Evolutionary conservation across 2,797 vertebrate species (phyloP).

Genomic region (Chlorospingus semifuscus): DNA sequence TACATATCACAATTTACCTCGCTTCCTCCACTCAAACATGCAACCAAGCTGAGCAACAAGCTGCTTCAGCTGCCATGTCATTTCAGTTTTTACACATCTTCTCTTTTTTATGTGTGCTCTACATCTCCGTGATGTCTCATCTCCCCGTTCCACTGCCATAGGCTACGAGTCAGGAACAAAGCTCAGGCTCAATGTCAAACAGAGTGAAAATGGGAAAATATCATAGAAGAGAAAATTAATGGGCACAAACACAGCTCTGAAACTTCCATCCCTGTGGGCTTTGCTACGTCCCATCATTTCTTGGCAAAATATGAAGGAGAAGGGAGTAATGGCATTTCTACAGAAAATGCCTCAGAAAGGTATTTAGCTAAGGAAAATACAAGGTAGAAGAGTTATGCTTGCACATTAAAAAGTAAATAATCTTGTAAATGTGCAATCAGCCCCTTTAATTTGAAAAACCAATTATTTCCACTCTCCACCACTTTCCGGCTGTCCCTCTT

Average conservation of each 20-base stretch:
- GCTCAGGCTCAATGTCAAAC: slow-evolving; percentile 58
- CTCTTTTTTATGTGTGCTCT: slow-evolving; percentile 64
- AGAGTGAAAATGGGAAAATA: slow-evolving; percentile 62
- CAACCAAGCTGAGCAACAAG: slow-evolving; percentile 73
- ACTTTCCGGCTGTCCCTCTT: neutral
- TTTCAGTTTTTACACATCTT: slow-evolving; percentile 75
- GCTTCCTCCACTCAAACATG: slow-evolving; percentile 66
- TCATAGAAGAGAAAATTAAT: slow-evolving; percentile 58
- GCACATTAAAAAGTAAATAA: neutral
- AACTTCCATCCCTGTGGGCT: slow-evolving; percentile 30
- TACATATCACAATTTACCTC: slow-evolving; percentile 73
- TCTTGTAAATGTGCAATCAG: fast-evolving
- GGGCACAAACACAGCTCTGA: slow-evolving; percentile 31
- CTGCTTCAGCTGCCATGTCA: slow-evolving; percentile 74
- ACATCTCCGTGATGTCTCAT: slow-evolving; percentile 66
- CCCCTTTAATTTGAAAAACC: neutral
- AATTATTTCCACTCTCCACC: neutral
- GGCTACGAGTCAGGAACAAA: slow-evolving; percentile 71
- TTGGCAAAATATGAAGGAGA: neutral
- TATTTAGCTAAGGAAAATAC: neutral
- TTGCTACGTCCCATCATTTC: neutral
- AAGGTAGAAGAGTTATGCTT: neutral
- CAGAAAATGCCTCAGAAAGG: neutral
- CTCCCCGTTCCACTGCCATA: slow-evolving; percentile 64
- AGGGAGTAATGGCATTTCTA: neutral